Evolutionary conservation across 2,888 invertebrate genomes (phyloP), one percentile per base, ranked within the genome.

Genomic region (Eilema griseolum): DNA sequence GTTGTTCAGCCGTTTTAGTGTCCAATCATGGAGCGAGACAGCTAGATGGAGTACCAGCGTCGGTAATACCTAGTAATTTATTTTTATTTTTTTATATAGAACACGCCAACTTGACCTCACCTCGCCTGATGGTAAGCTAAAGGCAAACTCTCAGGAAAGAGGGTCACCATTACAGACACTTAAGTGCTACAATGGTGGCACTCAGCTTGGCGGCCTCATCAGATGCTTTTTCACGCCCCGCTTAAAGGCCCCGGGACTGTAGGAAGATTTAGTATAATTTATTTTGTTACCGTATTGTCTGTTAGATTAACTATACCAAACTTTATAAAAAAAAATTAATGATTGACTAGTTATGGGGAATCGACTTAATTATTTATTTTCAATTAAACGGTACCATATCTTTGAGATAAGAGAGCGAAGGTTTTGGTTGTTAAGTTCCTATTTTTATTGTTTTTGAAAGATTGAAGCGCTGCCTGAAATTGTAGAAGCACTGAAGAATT

Each of bases 1-100:
- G 98, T 7, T 98, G 97, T 62, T 94, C 96, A 4, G 99, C 96
- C 0, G 96, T 99, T 69, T 95, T 98, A 73, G 99, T 99, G 5
- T 99, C 99, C 0, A 99, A 99, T 91, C 99, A 99, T 89, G 99
- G 99, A 2, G 99, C 97, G 0, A 96, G 99, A 73, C 99, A 99
- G 92, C 92, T 98, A 52, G 98, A 98, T 87, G 96, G 97, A n/a
- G 97, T 97, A 14, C 97, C 98, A 20, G 97, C 99, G 16, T 96
- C 98, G 70, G 98, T 98, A 95, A 89, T 64, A 41, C 24, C 59
- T 62, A 46, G 31, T n/a, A 37, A 23, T 57, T n/a, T n/a, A n/a
- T n/a, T n/a, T n/a, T n/a, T n/a, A n/a, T n/a, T n/a, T n/a, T n/a
- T n/a, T n/a, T n/a, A n/a, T n/a, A n/a, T n/a, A n/a, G n/a, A n/a